A percentile compares a stretch with the other conserved stretches of the same genome.
Evolutionary conservation across 2,888 invertebrate species (phyloP).

Genomic region (Atrina japonica): DNA sequence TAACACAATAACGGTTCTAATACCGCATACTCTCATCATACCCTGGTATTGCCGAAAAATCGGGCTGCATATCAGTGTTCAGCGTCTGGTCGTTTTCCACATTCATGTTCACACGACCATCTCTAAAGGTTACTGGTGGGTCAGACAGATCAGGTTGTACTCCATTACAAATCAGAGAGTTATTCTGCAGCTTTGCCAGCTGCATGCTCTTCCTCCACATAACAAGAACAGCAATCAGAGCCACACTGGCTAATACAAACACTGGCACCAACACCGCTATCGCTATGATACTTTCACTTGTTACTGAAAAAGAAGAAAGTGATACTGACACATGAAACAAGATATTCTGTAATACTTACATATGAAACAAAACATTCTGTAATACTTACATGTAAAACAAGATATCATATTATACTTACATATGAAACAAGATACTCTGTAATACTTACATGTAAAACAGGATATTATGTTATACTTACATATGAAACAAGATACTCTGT

Average conservation of each 20-base stretch:
- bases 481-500: too few relatives aligned
- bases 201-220: slow-evolving; percentile 7
- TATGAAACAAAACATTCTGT: too few relatives aligned
- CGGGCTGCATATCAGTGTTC: slow-evolving; percentile 7
- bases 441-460: too few relatives aligned
- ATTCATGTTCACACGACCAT: not conserved
- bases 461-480: too few relatives aligned
- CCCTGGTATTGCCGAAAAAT: not conserved
- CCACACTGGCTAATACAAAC: slow-evolving; percentile 1
- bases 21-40: not conserved
- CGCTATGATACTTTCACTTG: slow-evolving; percentile 8
- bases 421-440: too few relatives aligned
- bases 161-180: not conserved
- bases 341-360: too few relatives aligned
- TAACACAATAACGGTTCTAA: too few relatives aligned
- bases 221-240: not conserved
- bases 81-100: not conserved
- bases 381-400: too few relatives aligned
- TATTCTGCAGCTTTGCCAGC: not conserved
- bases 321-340: too few relatives aligned
- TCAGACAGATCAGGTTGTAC: not conserved
- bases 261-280: slow-evolving; percentile 1
- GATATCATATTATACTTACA: too few relatives aligned
- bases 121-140: not conserved
- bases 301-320: slow-evolving; percentile 4